phyloP scores from a whole-genome alignment of 2,113 vertebrate genomes.

The Lathamus discolor region DNA sequence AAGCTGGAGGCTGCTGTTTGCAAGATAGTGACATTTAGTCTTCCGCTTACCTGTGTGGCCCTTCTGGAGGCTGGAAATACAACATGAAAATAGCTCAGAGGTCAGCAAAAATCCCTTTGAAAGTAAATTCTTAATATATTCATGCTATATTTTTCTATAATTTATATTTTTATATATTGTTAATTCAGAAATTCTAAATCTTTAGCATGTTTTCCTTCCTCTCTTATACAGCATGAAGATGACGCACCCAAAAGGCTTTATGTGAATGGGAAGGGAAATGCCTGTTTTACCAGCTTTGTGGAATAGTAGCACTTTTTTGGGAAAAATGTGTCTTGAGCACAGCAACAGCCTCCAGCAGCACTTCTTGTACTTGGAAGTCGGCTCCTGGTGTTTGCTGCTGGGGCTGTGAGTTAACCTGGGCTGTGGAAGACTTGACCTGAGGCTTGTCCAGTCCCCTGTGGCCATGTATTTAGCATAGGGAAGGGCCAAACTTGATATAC shows the following conservation, averaged over 20 bases:
- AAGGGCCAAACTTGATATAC: not conserved
- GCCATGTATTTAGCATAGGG: not conserved
- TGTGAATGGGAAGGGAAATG: not conserved
- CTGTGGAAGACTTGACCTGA: not conserved
- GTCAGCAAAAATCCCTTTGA: not conserved
- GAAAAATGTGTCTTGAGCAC: not conserved
- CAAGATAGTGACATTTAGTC: not conserved
- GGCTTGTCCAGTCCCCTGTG: not conserved
- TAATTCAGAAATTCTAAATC: not conserved
- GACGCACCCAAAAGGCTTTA: rapidly evolving
- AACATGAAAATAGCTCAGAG: not conserved
- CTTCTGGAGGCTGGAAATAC: not conserved
- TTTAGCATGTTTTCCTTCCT: not conserved
- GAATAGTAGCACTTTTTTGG: not conserved
- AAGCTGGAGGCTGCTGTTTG: not conserved
- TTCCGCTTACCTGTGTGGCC: not conserved
- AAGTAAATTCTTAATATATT: not conserved
- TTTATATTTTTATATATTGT: not conserved
- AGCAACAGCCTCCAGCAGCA: not conserved
- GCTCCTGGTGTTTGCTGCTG: not conserved
- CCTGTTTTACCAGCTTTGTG: not conserved
- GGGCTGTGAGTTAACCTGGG: not conserved
- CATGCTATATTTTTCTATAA: not conserved
- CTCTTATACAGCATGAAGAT: not conserved
- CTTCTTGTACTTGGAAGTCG: not conserved